Conservation (phyloP, 2,888 invertebrate species). For the Euclidia mi region DNA sequence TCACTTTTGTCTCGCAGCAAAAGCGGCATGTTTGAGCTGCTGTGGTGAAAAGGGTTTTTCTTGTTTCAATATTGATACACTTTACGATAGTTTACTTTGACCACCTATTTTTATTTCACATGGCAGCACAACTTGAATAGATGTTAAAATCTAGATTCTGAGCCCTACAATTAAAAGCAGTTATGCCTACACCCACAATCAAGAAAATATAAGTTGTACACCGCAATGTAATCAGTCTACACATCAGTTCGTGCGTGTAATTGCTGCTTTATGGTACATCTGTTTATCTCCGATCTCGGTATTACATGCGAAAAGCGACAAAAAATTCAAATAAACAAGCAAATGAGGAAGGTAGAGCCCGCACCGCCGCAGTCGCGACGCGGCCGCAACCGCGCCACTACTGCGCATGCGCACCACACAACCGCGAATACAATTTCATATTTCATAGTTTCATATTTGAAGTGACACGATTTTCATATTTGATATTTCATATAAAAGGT, state of each 20-base stretch:
- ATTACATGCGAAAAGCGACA: constrained; percentile 49
- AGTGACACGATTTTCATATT: constrained; percentile 15
- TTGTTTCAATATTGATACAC: too few relatives aligned
- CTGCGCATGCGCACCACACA: constrained; percentile 62
- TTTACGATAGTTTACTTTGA: too few relatives aligned
- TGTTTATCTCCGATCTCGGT: constrained; percentile 43
- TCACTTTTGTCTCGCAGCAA: too few relatives aligned
- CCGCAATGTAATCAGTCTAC: constrained; percentile 23
- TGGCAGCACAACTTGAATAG: too few relatives aligned
- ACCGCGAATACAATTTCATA: constrained; percentile 37
- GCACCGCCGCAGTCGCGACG: constrained; percentile 69
- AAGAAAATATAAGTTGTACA: constrained; percentile 21
- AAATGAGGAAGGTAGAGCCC: constrained; percentile 59
- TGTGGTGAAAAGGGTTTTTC: too few relatives aligned
- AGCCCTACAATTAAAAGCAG: constrained; percentile 5
- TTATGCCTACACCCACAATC: constrained; percentile 11
- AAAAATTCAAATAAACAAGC: constrained; percentile 55
- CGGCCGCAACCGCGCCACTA: constrained; percentile 68
- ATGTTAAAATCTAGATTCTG: too few relatives aligned
- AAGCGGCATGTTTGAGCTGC: too few relatives aligned
- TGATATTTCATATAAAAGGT: not conserved
- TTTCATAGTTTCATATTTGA: constrained; percentile 39
- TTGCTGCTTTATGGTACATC: constrained; percentile 46
- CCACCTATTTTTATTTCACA: too few relatives aligned
- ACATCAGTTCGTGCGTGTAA: constrained; percentile 63